These are phyloP conservation scores for Zosterops japonicus DNA, from an alignment of 2,113 vertebrate genomes.

Conservation along the genomic window DNA sequence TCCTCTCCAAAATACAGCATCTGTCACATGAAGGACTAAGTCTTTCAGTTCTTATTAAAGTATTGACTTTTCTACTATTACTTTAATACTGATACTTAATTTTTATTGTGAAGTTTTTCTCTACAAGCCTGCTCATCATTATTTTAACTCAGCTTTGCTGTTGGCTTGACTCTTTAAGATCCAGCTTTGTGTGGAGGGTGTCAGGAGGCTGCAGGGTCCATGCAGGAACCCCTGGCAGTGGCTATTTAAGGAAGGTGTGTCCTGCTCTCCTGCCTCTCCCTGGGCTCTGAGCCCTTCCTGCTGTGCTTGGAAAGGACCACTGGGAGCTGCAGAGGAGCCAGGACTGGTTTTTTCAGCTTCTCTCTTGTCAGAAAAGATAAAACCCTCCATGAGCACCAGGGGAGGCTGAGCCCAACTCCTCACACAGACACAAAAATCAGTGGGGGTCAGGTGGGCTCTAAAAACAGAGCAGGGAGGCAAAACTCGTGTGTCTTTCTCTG, in stretches of 20 bases:
- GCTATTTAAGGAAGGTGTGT: neutral
- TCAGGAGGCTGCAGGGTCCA: neutral
- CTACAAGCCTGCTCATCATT: accelerated
- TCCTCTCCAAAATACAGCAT: neutral
- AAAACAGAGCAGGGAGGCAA: neutral
- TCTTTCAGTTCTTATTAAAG: neutral
- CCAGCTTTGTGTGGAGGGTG: neutral
- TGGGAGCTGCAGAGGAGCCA: neutral
- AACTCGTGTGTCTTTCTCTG: accelerated
- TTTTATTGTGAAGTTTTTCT: neutral
- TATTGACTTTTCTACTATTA: neutral
- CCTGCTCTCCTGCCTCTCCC: too few species aligned
- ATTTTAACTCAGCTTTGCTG: accelerated
- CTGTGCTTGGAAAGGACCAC: neutral
- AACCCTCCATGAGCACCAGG: neutral
- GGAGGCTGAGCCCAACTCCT: neutral
- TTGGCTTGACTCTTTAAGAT: neutral
- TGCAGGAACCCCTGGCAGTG: neutral
- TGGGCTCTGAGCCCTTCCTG: neutral
- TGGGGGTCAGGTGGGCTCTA: neutral
- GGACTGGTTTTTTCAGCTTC: neutral
- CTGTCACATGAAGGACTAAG: neutral
- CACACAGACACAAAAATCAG: neutral
- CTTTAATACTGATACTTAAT: neutral
- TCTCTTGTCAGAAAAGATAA: neutral